Conservation (phyloP, 2,797 vertebrate genomes). For the Falco biarmicus region DNA sequence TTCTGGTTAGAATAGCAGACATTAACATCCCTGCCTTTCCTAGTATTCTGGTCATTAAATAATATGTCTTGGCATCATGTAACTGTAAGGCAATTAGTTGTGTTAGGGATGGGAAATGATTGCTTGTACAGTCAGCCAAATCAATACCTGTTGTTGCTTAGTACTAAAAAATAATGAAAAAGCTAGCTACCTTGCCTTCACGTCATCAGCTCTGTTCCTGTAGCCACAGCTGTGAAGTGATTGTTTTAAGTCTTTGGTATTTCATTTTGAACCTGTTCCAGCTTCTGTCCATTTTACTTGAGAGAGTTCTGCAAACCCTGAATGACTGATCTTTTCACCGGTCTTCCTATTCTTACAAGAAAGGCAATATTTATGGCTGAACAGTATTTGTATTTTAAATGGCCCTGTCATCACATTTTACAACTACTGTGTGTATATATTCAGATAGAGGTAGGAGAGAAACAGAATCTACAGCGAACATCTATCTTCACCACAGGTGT, state of each 20-base stretch:
- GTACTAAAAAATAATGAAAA: background rate
- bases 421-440: constrained; percentile 28
- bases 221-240: background rate
- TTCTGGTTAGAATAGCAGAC: background rate
- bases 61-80: background rate
- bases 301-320: background rate
- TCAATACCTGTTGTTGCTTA: constrained; percentile 19
- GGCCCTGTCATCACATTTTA: constrained; percentile 29
- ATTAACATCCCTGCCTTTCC: background rate
- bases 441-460: constrained; percentile 20
- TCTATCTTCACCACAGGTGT: constrained; percentile 68
- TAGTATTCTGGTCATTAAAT: constrained; percentile 6
- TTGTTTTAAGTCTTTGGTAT: background rate
- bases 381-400: constrained; percentile 56
- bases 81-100: constrained; percentile 36
- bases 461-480: constrained; percentile 18
- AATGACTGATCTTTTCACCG: constrained; percentile 15
- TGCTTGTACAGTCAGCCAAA: constrained; percentile 19
- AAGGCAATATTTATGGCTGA: constrained; percentile 40
- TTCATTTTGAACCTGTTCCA: constrained; percentile 7
- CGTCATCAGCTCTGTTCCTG: background rate
- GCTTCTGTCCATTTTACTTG: background rate
- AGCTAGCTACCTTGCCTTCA: background rate
- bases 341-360: background rate
- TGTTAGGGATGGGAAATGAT: constrained; percentile 2